Evolutionary conservation across 2,113 vertebrate genomes (phyloP).

Genomic region (Brachionichthys hirsutus): DNA sequence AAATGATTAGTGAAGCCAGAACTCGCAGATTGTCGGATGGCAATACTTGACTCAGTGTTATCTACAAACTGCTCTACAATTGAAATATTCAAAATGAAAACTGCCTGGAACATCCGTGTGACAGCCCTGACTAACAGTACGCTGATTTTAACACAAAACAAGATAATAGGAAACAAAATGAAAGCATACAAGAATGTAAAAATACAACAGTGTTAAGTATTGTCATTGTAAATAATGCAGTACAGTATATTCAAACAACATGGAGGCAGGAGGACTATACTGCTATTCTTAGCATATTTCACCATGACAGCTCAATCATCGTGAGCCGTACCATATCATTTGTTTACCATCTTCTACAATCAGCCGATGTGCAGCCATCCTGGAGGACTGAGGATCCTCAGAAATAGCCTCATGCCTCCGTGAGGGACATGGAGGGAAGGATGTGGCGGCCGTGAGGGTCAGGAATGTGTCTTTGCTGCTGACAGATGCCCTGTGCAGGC

Average conservation of each 20-base stretch:
- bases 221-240: not conserved
- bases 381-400: constrained; percentile 33
- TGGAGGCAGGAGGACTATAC: constrained; percentile 2
- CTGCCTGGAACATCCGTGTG: not conserved
- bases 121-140: constrained; percentile 10
- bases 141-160: constrained; percentile 19
- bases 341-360: constrained; percentile 63
- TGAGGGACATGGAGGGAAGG: constrained; percentile 61
- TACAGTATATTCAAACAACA: not conserved
- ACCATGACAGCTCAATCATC: constrained; percentile 27
- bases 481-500: constrained; percentile 61
- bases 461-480: constrained; percentile 71
- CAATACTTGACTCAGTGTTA: not conserved
- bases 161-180: not conserved
- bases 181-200: constrained; percentile 23
- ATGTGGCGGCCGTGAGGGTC: constrained; percentile 59
- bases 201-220: constrained; percentile 8
- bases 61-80: not conserved
- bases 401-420: constrained; percentile 51
- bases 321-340: constrained; percentile 17
- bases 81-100: not conserved
- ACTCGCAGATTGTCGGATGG: not conserved
- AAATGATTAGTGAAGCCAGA: not conserved
- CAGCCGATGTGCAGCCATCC: constrained; percentile 58
- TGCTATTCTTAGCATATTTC: constrained; percentile 22